A percentile compares a stretch with the other conserved stretches of the same genome.
Evolutionary conservation across 2,113 vertebrate species (phyloP).

Genomic region (Neomonachus schauinslandi): DNA sequence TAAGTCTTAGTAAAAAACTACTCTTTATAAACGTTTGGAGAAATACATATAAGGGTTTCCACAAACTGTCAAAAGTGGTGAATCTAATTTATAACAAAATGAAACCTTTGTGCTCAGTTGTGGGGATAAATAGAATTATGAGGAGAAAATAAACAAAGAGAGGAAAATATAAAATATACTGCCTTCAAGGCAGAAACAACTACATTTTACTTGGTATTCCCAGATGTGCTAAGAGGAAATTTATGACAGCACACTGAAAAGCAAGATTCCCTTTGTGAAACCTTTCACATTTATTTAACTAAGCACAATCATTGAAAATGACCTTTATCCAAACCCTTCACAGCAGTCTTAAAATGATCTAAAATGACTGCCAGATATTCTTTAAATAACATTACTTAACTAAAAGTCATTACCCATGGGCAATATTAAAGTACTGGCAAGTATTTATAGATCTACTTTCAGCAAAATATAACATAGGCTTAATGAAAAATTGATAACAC

Average conservation of each 20-base stretch:
- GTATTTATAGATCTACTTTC: conserved; percentile 84
- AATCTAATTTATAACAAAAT: conserved; percentile 85
- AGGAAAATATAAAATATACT: conserved; percentile 86
- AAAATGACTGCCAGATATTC: conserved; percentile 87
- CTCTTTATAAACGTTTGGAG: conserved; percentile 75
- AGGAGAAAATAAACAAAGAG: conserved; percentile 86
- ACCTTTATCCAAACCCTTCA: conserved; percentile 88
- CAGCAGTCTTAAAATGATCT: conserved; percentile 87
- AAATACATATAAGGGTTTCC: conserved; percentile 74
- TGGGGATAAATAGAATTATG: conserved; percentile 86
- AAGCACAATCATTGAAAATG: conserved; percentile 87
- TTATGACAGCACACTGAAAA: conserved; percentile 86
- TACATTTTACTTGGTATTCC: conserved; percentile 85
- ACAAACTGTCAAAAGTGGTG: conserved; percentile 82
- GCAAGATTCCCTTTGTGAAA: conserved; percentile 86
- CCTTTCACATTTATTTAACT: conserved; percentile 87
- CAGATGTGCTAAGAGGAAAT: conserved; percentile 86
- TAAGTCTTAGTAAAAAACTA: conserved; percentile 76
- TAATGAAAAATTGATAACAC: conserved; percentile 84
- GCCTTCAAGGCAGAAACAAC: conserved; percentile 86
- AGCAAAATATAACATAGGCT: conserved; percentile 77
- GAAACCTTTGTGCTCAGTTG: conserved; percentile 83
- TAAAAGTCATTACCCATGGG: conserved; percentile 85
- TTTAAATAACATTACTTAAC: conserved; percentile 88
- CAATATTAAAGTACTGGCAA: conserved; percentile 83